These are phyloP conservation scores for Megastigmus dorsalis DNA, from an alignment of 2,888 invertebrate genomes.

Conservation along the genomic window DNA sequence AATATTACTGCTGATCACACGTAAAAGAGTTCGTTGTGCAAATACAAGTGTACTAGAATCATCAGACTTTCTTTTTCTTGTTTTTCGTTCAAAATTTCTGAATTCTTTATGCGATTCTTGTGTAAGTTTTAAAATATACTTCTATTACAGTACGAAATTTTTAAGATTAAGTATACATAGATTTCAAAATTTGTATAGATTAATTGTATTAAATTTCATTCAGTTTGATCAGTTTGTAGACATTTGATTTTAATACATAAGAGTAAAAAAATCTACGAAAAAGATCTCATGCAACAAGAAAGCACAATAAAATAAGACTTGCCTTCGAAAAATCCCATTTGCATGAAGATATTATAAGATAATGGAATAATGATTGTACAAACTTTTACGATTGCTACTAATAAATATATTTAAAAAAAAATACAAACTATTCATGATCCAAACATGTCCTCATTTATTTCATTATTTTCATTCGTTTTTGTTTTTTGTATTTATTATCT, in stretches of 20 bases:
- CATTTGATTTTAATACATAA: conserved; percentile 25
- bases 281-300: neutral
- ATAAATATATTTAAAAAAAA: conserved; percentile 54
- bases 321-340: conserved; percentile 42
- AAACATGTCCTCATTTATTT: conserved; percentile 33
- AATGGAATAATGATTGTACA: conserved; percentile 49
- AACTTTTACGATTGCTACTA: conserved; percentile 46
- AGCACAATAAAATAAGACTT: conserved; percentile 35
- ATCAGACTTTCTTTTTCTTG: too few species aligned
- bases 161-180: conserved; percentile 17
- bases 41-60: conserved; percentile 8
- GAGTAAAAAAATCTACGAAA: neutral
- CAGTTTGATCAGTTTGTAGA: conserved; percentile 46
- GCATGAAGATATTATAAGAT: conserved; percentile 39
- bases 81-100: too few species aligned
- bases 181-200: conserved; percentile 32
- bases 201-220: conserved; percentile 35
- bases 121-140: conserved; percentile 3
- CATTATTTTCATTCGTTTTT: neutral
- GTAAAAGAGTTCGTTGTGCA: conserved; percentile 40
- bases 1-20: conserved; percentile 31
- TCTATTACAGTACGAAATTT: conserved; percentile 6
- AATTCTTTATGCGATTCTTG: conserved; percentile 15
- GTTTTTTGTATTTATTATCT: neutral
- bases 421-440: conserved; percentile 23